Percentiles rank a stretch among this genome's conserved stretches.
These are phyloP conservation scores for Butorides virescens DNA, from an alignment of 2,113 vertebrate species.

Conservation along the genomic window DNA sequence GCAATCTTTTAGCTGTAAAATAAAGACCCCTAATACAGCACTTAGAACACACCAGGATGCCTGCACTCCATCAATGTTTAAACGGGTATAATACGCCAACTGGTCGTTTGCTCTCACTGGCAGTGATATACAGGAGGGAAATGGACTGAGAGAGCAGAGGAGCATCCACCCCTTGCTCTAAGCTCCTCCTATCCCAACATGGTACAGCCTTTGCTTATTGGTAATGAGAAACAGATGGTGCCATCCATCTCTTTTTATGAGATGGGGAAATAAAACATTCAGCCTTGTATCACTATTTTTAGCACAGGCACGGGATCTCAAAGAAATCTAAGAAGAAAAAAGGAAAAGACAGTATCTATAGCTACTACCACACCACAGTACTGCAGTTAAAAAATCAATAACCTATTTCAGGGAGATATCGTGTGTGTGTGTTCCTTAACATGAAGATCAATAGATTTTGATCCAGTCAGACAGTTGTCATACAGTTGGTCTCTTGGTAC, in stretches of 20 bases:
- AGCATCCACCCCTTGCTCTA: not conserved
- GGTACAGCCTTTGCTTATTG: not conserved
- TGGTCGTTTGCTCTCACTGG: not conserved
- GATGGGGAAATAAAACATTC: slow-evolving; percentile 23
- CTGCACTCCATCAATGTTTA: not conserved
- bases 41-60: not conserved
- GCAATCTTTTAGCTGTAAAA: slow-evolving; percentile 38
- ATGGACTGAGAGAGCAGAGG: not conserved
- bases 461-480: not conserved
- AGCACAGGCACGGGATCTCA: not conserved
- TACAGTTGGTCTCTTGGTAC: not conserved
- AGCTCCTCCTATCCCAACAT: not conserved
- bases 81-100: not conserved
- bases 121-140: not conserved
- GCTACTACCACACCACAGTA: not conserved
- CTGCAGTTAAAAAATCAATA: not conserved
- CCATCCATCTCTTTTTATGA: slow-evolving; percentile 5
- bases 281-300: not conserved
- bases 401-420: not conserved
- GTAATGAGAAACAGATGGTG: slow-evolving; percentile 21
- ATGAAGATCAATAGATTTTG: not conserved
- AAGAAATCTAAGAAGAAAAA: not conserved
- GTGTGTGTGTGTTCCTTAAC: not conserved
- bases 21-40: slow-evolving; percentile 24
- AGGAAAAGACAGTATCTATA: not conserved